Conservation (phyloP, 2,797 vertebrate genomes). For the Rhynchonycteris naso region DNA sequence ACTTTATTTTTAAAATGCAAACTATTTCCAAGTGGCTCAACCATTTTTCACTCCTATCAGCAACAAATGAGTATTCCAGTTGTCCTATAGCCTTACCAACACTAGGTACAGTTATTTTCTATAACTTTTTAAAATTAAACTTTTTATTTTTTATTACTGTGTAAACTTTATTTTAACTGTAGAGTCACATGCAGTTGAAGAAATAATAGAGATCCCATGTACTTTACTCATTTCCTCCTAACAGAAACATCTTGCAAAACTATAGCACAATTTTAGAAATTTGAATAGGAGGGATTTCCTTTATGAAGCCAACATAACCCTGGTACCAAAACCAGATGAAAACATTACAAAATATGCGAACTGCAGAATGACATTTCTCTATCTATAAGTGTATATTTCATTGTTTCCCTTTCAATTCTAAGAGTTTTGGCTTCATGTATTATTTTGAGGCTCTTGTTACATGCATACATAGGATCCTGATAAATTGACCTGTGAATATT, state of each 20-base stretch:
- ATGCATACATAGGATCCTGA: neutral
- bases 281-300: no score
- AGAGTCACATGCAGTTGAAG: neutral
- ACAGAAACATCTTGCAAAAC: no score
- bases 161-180: neutral
- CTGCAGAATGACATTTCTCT: no score
- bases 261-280: no score
- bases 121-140: neutral
- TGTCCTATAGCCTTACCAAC: neutral
- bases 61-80: neutral
- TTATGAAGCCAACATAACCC: no score
- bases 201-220: no score
- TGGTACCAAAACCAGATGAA: no score
- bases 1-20: neutral
- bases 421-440: neutral
- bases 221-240: no score
- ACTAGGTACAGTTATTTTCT: neutral
- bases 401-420: neutral
- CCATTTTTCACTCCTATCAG: neutral
- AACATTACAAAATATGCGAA: no score
- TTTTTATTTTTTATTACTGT: neutral
- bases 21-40: neutral
- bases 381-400: neutral
- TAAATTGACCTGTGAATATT: neutral
- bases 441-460: neutral